Base-by-base conservation (phyloP, 2,797 vertebrate species). In the Anguilla marmorata region DNA sequence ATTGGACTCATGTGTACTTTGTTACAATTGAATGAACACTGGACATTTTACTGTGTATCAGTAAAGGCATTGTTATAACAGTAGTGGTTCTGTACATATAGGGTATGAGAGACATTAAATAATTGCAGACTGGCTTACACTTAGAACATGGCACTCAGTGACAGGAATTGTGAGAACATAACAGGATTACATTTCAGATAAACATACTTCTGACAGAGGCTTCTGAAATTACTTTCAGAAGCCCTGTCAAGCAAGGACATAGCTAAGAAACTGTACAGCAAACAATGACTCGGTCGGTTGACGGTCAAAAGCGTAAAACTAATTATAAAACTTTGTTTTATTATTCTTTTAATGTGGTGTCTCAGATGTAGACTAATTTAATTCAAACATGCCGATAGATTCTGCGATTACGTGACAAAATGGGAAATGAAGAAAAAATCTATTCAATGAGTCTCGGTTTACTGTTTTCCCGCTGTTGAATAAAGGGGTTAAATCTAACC, bases 401-500 rank as follows among this genome's bases (percentile, higher is more conserved):
- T 21, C 1, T 24, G 79, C 6, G 16, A 41, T 16, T 41, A 6
- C 12, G 16, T 11, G n/a, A 30, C 24, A 72, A 72, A n/a, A n/a
- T 11, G 72, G 33, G 12, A 76, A 41, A 76, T 2, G 33, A 76
- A 33, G 11, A 33, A 76, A 21, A 76, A 19, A 82, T 37, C 30
- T 74, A 7, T 45, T 63, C 60, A n/a, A 76, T 14, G 41, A 76
- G 74, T 37, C 33, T 37, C 33, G 14, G 14, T 3, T 52, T 50
- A 50, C 3, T 16, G 14, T 33, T 45, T 16, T 11, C 3, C 37
- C 16, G 16, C 37, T 5, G 33, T 79, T 45, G 19, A n/a, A n/a
- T 82, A 50, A n/a, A 82, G 21, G 79, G 83, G 33, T 56, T 37
- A 85, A 85, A 85, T 58, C 7, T n/a, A 52, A 84, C 80, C 80